Conservation (phyloP, 1,140 invertebrate species). For the Sesamia nonagrioides region DNA sequence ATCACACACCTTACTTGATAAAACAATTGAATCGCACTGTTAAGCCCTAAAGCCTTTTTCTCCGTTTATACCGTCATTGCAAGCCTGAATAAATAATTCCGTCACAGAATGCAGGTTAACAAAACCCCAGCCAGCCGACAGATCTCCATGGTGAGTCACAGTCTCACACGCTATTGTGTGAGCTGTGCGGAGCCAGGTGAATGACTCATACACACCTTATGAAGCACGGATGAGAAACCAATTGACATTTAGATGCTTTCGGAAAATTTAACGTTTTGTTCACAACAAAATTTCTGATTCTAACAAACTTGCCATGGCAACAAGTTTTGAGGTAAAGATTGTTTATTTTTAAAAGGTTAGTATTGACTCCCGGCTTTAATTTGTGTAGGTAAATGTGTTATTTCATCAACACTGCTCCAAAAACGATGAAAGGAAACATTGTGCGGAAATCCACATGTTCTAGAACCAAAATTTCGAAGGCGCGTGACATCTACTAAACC, state of each 20-base stretch:
- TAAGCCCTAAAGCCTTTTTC: background rate
- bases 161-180: constrained; percentile 11
- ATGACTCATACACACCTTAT: constrained; percentile 46
- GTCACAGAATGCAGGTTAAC: constrained; percentile 22
- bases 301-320: background rate
- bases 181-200: constrained; percentile 15
- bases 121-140: background rate
- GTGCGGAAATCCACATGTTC: too few species aligned
- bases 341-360: too few species aligned
- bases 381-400: too few species aligned
- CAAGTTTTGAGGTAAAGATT: too few species aligned
- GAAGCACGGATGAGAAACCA: constrained; percentile 2
- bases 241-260: constrained; percentile 1
- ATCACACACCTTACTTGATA: background rate
- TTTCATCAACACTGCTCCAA: too few species aligned
- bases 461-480: too few species aligned
- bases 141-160: constrained; percentile 25
- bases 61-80: background rate
- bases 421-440: too few species aligned
- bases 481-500: too few species aligned
- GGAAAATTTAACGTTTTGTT: background rate
- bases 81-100: constrained; percentile 25
- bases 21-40: background rate
- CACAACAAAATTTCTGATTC: background rate
- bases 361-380: too few species aligned